These are phyloP conservation scores for Augochlora pura DNA, from an alignment of 1,140 invertebrate genomes.

Conservation along the genomic window DNA sequence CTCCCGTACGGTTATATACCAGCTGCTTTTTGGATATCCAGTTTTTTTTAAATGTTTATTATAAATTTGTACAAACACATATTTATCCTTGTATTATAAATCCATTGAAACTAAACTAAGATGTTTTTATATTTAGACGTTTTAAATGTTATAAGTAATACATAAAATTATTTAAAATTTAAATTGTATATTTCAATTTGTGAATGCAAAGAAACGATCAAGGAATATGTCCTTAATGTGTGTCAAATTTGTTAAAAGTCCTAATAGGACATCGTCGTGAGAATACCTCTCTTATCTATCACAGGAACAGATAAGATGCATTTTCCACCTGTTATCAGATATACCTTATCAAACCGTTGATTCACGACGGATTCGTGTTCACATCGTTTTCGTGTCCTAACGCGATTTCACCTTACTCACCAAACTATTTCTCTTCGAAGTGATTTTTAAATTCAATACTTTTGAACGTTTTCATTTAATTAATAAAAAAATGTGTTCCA, in stretches of 20 bases:
- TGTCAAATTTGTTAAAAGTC: background rate
- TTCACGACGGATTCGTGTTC: conserved; percentile 40
- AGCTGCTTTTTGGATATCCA: background rate
- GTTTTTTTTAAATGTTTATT: conserved; percentile 7
- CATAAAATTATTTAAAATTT: background rate
- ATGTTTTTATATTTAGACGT: conserved; percentile 4
- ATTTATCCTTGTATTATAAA: conserved; percentile 22
- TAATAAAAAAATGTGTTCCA: conserved; percentile 62
- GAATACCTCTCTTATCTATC: conserved; percentile 51
- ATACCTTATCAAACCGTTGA: conserved; percentile 60
- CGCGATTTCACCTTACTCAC: background rate
- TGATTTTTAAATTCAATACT: background rate
- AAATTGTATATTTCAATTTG: background rate
- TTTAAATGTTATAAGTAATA: background rate
- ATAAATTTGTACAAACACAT: conserved; percentile 36
- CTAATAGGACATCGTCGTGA: background rate
- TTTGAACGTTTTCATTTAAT: background rate
- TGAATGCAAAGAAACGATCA: background rate
- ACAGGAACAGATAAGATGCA: conserved; percentile 54
- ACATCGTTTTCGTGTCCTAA: background rate
- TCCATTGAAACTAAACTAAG: conserved; percentile 15
- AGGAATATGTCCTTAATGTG: background rate
- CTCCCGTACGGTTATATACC: conserved; percentile 9
- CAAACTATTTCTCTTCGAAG: background rate
- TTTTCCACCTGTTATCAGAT: conserved; percentile 57